These are phyloP conservation scores for Catagonus wagneri DNA, from an alignment of 2,113 vertebrate genomes.

Conservation along the genomic window DNA sequence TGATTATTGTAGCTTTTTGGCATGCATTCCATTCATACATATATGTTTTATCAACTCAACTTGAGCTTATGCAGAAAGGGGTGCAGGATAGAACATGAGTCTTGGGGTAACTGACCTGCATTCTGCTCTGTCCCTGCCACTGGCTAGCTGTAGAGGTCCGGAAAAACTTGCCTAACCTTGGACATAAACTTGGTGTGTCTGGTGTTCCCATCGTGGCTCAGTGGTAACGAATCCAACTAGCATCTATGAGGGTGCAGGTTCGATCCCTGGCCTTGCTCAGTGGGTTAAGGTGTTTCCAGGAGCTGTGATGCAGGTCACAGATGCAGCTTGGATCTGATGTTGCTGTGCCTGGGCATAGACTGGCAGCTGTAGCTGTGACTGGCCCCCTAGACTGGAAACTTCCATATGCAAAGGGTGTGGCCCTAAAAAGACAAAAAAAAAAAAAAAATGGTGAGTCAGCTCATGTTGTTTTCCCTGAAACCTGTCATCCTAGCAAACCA, in stretches of 20 bases:
- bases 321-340: too few species aligned
- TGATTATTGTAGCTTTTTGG: neutral
- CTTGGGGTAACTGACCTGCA: neutral
- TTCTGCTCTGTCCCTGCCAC: neutral
- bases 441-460: neutral
- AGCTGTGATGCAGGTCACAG: too few species aligned
- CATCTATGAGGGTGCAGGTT: too few species aligned
- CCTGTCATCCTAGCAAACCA: neutral
- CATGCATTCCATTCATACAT: neutral
- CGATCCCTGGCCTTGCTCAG: too few species aligned
- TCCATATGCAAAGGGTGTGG: too few species aligned
- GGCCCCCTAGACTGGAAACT: too few species aligned
- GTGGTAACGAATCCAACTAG: too few species aligned
- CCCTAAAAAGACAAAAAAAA: too few species aligned
- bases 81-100: neutral
- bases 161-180: neutral
- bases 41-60: neutral
- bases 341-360: too few species aligned
- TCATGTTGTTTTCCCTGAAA: neutral
- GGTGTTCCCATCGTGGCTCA: too few species aligned
- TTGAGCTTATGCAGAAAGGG: neutral
- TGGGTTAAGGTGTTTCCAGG: too few species aligned
- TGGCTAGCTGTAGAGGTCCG: neutral
- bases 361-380: too few species aligned
- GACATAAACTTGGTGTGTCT: neutral